Base-by-base conservation (phyloP, 2,113 vertebrate genomes). In the Triplophysa rosa region DNA sequence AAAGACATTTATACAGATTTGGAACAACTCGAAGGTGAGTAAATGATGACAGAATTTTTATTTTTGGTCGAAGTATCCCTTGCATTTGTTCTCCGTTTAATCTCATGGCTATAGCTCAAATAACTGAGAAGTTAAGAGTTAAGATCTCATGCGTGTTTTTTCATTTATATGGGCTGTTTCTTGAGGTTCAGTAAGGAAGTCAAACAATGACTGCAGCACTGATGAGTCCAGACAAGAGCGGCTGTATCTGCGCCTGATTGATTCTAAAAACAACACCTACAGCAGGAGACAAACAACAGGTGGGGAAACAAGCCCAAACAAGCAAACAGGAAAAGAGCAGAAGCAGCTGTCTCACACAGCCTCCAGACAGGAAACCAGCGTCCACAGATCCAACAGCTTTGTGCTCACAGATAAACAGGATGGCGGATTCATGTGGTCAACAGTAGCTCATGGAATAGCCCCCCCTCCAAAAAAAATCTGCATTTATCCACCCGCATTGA, bases 281-380 rank as follows among this genome's bases (percentile, higher is more conserved):
- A 21, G 33, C 81, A 56, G 74, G 65, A 85, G 23, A 66, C 76
- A 78, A 83, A 83, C 81, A 85, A 83, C 84, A 85, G 84, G 84
- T 83, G 84, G 65, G 68, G 79, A 47, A 81, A 79, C 69, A 64
- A 72, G 79, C 61, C 78, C 73, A 83, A 83, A 83, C 84, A 85
- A 66, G 81, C 81, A 81, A 85, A 85, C 81, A 85, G 84, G 84
- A 85, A 85, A 62, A 71, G 52, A 72, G 69, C 79, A 58, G 68
- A 83, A 82, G 82, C 78, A 85, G 81, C 74, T 83, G 78, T 62
- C 65, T 74, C 42, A 58, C 47, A 66, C 58, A 56, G 65, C 78
- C 78, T 78, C 47, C 75, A 78, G 73, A 80, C 78, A 83, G 81
- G 84, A 85, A 83, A 62, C 78, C 72, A 72, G 77, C 61, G 69